Percentiles rank a stretch among this genome's conserved stretches.
phyloP scores from a whole-genome alignment of 2,797 vertebrate genomes.

The Spinibarbus caldwelli region DNA sequence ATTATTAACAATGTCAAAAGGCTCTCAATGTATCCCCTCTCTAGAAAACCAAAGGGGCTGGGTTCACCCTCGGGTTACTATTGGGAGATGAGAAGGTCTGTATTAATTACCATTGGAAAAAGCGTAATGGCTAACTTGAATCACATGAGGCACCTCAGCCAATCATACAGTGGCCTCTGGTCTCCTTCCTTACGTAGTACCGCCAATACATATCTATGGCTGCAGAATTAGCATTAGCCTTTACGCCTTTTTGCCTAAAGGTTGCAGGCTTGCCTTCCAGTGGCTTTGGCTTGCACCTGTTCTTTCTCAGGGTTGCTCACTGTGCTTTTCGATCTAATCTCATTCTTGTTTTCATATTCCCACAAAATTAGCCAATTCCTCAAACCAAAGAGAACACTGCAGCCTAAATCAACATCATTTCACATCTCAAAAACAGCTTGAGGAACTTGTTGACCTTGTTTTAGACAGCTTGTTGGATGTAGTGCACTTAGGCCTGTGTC shows the following conservation, averaged over 20 bases:
- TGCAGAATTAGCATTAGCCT: background rate
- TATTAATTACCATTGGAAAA: no score
- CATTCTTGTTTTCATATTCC: constrained; percentile 1
- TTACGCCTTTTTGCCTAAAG: background rate
- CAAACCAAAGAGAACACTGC: background rate
- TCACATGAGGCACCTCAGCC: no score
- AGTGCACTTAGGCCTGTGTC: background rate
- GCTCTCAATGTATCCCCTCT: background rate
- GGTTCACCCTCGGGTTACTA: background rate
- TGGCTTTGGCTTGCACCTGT: background rate
- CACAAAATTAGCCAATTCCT: constrained; percentile 10
- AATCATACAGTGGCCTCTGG: no score
- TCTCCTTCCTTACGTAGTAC: no score
- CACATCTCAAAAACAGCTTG: background rate
- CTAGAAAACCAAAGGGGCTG: constrained; percentile 9
- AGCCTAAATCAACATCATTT: constrained; percentile 3
- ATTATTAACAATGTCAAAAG: background rate
- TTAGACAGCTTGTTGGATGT: constrained; percentile 2
- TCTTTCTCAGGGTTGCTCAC: background rate
- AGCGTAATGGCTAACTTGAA: no score
- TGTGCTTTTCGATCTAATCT: constrained; percentile 9
- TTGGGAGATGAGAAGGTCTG: no score
- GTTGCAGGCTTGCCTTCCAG: background rate
- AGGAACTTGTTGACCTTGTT: background rate
- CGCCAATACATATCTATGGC: background rate